A percentile compares a stretch with the other conserved stretches of the same genome.
These are phyloP conservation scores for Fukomys damarensis DNA, from an alignment of 2,113 vertebrate genomes.

Conservation along the genomic window DNA sequence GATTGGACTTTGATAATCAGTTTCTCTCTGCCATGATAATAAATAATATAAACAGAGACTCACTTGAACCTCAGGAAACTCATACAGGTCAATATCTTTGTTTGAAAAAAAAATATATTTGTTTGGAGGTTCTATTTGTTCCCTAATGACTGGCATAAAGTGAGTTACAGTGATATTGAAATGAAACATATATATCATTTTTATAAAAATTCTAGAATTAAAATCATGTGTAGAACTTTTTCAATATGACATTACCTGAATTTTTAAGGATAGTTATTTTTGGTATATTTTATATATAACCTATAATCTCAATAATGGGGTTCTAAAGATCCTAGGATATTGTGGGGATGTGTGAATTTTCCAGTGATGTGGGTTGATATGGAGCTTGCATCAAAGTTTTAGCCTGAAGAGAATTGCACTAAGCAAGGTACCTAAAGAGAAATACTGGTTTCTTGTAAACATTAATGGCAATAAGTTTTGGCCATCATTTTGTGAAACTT, in stretches of 20 bases:
- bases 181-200: background rate
- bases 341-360: slow-evolving; percentile 1
- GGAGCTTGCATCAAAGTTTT: background rate
- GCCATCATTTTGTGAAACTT: slow-evolving; percentile 22
- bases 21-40: background rate
- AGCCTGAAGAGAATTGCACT: slow-evolving; percentile 54
- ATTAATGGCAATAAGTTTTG: slow-evolving; percentile 30
- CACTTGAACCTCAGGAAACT: background rate
- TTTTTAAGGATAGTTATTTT: background rate
- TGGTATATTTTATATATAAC: background rate
- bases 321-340: background rate
- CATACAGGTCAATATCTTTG: background rate
- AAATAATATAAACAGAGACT: background rate
- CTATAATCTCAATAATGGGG: background rate
- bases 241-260: background rate
- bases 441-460: slow-evolving; percentile 25
- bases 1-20: background rate
- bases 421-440: slow-evolving; percentile 13
- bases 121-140: slow-evolving; percentile 10
- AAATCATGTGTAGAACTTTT: background rate
- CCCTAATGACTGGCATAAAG: background rate
- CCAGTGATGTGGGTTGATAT: slow-evolving; percentile 18
- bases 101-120: no score
- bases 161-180: background rate
- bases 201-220: slow-evolving; percentile 43